Evolutionary conservation across 2,797 vertebrate species (phyloP).

Genomic region (Tamandua tetradactyla): DNA sequence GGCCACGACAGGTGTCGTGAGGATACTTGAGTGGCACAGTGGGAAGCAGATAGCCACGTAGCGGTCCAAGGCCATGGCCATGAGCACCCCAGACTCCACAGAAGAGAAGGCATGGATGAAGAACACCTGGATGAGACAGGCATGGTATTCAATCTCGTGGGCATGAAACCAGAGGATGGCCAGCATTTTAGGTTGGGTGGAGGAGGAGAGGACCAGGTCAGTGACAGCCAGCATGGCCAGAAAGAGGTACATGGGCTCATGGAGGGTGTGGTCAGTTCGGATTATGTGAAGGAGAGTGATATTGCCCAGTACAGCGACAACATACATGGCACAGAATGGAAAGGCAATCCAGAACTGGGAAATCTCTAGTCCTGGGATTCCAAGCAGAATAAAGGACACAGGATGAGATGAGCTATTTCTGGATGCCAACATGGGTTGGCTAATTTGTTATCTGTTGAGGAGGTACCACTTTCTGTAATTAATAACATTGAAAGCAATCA

Average conservation of each 20-base stretch:
- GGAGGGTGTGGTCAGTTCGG: too few species aligned
- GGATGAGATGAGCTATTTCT: conserved; percentile 51
- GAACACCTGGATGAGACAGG: conserved; percentile 75
- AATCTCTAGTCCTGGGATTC: conserved; percentile 71
- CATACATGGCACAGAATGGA: conserved; percentile 63
- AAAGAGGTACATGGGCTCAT: too few species aligned
- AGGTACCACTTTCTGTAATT: neutral
- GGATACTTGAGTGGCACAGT: conserved; percentile 81
- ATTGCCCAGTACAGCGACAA: conserved; percentile 60
- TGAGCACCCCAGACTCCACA: conserved; percentile 85
- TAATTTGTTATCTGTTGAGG: neutral
- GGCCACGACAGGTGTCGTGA: conserved; percentile 80
- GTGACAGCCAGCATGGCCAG: conserved; percentile 79
- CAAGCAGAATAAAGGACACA: conserved; percentile 56
- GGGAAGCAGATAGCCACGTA: conserved; percentile 87
- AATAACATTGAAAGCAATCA: neutral
- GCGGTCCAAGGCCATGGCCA: conserved; percentile 87
- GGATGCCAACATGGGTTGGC: neutral
- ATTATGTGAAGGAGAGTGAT: conserved; percentile 47
- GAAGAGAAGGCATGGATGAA: conserved; percentile 68
- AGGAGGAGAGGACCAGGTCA: conserved; percentile 85
- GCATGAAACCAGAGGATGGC: conserved; percentile 82
- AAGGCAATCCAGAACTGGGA: conserved; percentile 66
- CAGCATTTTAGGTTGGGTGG: conserved; percentile 85
- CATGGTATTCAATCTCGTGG: conserved; percentile 77